Base-by-base conservation (phyloP, 1,140 invertebrate species). In the Micrasema longulum region DNA sequence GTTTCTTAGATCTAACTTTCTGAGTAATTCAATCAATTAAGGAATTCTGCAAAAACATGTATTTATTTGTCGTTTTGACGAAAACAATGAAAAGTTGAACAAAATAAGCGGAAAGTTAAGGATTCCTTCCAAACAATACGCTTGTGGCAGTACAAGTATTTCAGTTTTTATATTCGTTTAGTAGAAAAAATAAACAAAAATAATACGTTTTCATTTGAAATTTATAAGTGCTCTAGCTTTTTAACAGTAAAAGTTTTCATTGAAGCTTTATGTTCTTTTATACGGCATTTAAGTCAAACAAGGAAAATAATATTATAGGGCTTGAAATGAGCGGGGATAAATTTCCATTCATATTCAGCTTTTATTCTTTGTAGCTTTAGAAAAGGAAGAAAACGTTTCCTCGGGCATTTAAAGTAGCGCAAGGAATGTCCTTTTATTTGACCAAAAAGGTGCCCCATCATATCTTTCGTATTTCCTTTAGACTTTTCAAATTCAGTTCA, bases 311-410 rank as follows among this genome's bases (percentile, higher is more conserved):
- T 43, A n/a, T n/a, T n/a, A 26, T 63, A n/a, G 57, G 5, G 57
- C 41, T 45, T 23, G 57, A 63, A 57, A 63, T 63, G 57, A 16
- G 57, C 38, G 22, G 20, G 41, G 57, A 63, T 45, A 63, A 52
- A 67, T 67, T 67, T 67, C 48, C 16, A 67, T 67, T 67, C 48
- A 67, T 53, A 67, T 67, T 67, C 53, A n/a, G n/a, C 64, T 11
- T 52, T 66, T 20, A 66, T 66, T 67, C 48, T 67, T 67, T 67
- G 64, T 67, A 53, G 12, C 47, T n/a, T n/a, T 41, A 36, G 23
- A 53, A 53, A 41, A 38, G 11, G 36, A 50, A 67, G 47, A 53
- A 53, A 52, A 67, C 23, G 23, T 67, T 67, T 66, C 43, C 63
- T 65, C 10, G n/a, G 10, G 14, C 36, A 57, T 57, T 57, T 36